Evolutionary conservation across 92 coral and sea anemone genomes (phyloP), one percentile per base, ranked within the genome.

Genomic region (Metridium senile): DNA sequence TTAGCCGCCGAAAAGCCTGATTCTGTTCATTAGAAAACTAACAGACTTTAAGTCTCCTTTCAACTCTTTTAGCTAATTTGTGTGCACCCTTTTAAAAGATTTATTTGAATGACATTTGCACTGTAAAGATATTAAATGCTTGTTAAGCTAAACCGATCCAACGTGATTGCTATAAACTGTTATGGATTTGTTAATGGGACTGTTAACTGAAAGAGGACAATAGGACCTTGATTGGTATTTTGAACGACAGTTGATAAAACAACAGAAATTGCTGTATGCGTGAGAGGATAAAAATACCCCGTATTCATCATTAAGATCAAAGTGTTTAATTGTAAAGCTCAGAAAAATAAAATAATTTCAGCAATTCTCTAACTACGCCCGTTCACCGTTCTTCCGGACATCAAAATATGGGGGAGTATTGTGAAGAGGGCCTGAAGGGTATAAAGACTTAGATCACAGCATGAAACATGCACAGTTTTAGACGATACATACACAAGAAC

Each of bases 31-130:
- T 4, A 39, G 22, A 33, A 35, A 73, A 68, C 7, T 1, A 17
- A 27, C 45, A 71, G 76, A 71, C 66, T 59, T 30, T 28, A 1
- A 35, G 76, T 26, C 76, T 58, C 76, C 49, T 35, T 9, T 29
- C 3, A 26, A 54, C 11, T 52, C 29, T 52, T 23, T 54, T 59
- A 13, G 28, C 54, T 71, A 22, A 8, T 45, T 28, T 32, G 21
- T 21, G 61, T 0, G 18, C 21, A 16, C 49, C 49, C 49, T 39
- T 30, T 70, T 28, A 0, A 26, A 8, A n/a, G 46, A 8, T 21
- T 20, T 9, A 31, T n/a, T 49, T 2, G 33, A 20, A 35, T 47
- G 62, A 70, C 45, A 65, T 59, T 54, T 54, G 3, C n/a, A 54
- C n/a, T 2, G n/a, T n/a, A n/a, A n/a, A 39, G 8, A 39, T 39